Conservation (phyloP, 2,797 vertebrate species). For the Spinus pinus region DNA sequence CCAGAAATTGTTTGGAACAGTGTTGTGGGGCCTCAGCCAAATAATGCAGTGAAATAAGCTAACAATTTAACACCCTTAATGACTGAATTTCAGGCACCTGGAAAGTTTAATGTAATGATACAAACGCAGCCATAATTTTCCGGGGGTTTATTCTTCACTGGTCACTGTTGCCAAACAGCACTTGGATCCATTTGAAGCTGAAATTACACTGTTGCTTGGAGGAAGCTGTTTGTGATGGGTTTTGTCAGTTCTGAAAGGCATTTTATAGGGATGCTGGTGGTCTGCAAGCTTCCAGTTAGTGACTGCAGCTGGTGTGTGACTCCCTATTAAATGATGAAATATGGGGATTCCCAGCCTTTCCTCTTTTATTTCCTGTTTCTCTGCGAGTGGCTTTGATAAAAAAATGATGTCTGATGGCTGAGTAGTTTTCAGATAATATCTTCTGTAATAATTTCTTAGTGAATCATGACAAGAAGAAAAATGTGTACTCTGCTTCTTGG, state of each 20-base stretch:
- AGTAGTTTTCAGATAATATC: neutral
- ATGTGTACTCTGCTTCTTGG: neutral
- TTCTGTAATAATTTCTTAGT: neutral
- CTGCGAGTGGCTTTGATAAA: neutral
- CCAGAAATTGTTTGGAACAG: neutral
- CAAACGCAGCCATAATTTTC: neutral
- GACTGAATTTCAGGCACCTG: neutral
- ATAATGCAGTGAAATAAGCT: neutral
- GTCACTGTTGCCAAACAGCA: neutral
- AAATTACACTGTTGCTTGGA: neutral
- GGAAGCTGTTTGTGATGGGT: neutral
- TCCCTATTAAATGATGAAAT: neutral
- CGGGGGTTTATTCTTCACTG: neutral
- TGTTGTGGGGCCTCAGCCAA: neutral
- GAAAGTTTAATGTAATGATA: neutral
- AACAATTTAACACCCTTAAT: neutral
- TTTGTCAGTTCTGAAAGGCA: neutral
- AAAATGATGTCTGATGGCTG: neutral
- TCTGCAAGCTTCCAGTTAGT: neutral
- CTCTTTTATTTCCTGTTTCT: neutral
- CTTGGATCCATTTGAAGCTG: neutral
- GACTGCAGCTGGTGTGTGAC: neutral
- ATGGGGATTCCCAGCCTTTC: neutral
- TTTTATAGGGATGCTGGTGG: neutral
- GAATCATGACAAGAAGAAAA: neutral